Evolutionary conservation across 2,888 invertebrate genomes (phyloP), one percentile per base, ranked within the genome.

Genomic region (Caenorhabditis zanzibari): DNA sequence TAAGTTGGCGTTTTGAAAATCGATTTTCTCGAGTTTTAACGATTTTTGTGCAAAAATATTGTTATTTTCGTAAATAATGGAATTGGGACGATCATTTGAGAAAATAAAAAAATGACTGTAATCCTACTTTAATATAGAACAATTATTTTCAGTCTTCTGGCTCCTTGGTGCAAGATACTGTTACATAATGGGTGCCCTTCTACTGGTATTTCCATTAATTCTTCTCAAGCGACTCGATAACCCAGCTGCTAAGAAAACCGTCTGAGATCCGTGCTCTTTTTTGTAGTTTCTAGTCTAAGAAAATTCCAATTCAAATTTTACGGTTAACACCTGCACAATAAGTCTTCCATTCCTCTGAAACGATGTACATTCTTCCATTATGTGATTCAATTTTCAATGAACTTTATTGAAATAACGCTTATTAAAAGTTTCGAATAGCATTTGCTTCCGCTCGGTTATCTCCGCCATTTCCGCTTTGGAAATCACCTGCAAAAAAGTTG

Each of bases 121-220:
- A n/a, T n/a, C n/a, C n/a, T n/a, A n/a, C n/a, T n/a, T n/a, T n/a
- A n/a, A n/a, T n/a, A n/a, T n/a, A n/a, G n/a, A n/a, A n/a, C n/a
- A n/a, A n/a, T 56, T 2, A 80, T 76, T 93, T 94, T 75, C 93
- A 96, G 96, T 95, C 32, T 98, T 96, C 93, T 98, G 98, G 98
- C 95, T 95, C 92, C 94, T 96, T 73, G 97, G 97, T 9, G 95
- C 97, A 5, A 94, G 94, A 74, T 93, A 94, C 19, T 96, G 97
- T 0, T 98, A 98, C 92, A 94, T 95, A 5, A 93, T 95, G 41
- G 97, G 97, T 19, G 96, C 96, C 26, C 88, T 95, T 44, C 93
- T 95, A 66, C 94, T 97, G 82, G 90, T 96, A 58, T 93, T 96
- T 93, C 97, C 97, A 9, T 77, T 89, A 5, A 38, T 89, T 12